Evolutionary conservation across 1,140 invertebrate genomes (phyloP).

Genomic region (Drosophila nigromelanica): DNA sequence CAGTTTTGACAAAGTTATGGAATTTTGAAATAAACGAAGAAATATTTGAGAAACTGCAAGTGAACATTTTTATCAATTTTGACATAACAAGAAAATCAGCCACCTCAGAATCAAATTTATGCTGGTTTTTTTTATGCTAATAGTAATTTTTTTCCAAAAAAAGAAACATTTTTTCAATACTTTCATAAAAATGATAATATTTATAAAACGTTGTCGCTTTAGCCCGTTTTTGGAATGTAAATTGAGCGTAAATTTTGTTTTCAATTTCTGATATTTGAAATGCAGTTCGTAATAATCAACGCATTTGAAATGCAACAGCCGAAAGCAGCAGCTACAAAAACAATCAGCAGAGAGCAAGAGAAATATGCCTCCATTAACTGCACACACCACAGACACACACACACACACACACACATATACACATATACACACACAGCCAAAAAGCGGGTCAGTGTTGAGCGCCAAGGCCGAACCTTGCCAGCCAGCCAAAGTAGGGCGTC

Average conservation of each 20-base stretch:
- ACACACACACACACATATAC: conserved; percentile 12
- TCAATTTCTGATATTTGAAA: conserved; percentile 38
- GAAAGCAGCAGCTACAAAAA: conserved; percentile 27
- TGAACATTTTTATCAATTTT: too few relatives aligned
- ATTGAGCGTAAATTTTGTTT: conserved; percentile 28
- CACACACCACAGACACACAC: conserved; percentile 15
- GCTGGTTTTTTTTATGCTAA: too few relatives aligned
- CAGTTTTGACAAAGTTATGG: too few relatives aligned
- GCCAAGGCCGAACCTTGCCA: conserved; percentile 79
- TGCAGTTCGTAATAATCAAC: conserved; percentile 21
- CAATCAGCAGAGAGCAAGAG: conserved; percentile 35
- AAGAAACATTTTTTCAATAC: too few relatives aligned
- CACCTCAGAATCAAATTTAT: too few relatives aligned
- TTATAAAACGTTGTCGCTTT: too few relatives aligned
- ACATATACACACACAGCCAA: conserved; percentile 8
- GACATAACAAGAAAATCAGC: too few relatives aligned
- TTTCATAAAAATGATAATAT: too few relatives aligned
- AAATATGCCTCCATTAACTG: conserved; percentile 40
- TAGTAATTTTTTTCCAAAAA: too few relatives aligned
- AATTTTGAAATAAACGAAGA: too few relatives aligned
- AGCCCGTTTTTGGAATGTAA: neutral
- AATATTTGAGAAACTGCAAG: too few relatives aligned
- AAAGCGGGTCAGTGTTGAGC: conserved; percentile 80
- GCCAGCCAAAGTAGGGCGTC: conserved; percentile 69
- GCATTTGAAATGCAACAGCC: conserved; percentile 41